These are phyloP conservation scores for Argyresthia goedartella DNA, from an alignment of 2,888 invertebrate species.

Conservation along the genomic window DNA sequence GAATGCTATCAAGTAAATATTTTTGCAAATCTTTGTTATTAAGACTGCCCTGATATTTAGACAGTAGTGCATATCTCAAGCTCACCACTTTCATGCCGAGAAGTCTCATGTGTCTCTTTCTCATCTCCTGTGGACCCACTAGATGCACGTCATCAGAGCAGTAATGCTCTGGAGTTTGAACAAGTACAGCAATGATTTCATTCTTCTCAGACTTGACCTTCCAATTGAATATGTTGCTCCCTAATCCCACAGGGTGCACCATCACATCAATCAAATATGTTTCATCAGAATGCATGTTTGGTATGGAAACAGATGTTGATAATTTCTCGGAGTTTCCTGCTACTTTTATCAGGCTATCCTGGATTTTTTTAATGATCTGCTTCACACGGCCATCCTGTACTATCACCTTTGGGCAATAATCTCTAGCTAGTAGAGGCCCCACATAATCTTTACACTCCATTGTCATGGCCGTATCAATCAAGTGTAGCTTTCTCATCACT, in stretches of 20 bases:
- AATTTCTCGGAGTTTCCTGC: slow-evolving; percentile 56
- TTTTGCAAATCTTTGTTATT: slow-evolving; percentile 56
- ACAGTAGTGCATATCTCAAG: slow-evolving; percentile 65
- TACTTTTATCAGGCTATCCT: slow-evolving; percentile 44
- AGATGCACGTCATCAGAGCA: slow-evolving; percentile 67
- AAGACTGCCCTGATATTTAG: slow-evolving; percentile 50
- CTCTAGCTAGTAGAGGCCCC: slow-evolving; percentile 70
- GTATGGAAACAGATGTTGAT: slow-evolving; percentile 62
- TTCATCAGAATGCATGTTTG: slow-evolving; percentile 66
- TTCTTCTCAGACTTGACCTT: slow-evolving; percentile 48
- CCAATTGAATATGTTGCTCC: slow-evolving; percentile 49
- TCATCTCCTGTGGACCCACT: slow-evolving; percentile 75
- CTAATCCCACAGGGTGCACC: slow-evolving; percentile 58
- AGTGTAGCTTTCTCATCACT: slow-evolving; percentile 61
- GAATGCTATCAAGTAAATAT: slow-evolving; percentile 62
- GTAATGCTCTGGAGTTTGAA: slow-evolving; percentile 76
- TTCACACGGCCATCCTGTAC: slow-evolving; percentile 65
- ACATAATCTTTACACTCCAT: slow-evolving; percentile 72
- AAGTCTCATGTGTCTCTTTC: slow-evolving; percentile 71
- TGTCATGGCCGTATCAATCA: slow-evolving; percentile 75
- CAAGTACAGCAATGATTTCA: slow-evolving; percentile 67
- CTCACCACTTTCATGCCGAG: slow-evolving; percentile 74
- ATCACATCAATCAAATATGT: slow-evolving; percentile 73
- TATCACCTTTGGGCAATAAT: slow-evolving; percentile 61
- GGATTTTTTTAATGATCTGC: slow-evolving; percentile 56